Percentiles rank a stretch among this genome's conserved stretches.
Conservation (phyloP, 2,797 vertebrate species). For the Galago senegalensis region DNA sequence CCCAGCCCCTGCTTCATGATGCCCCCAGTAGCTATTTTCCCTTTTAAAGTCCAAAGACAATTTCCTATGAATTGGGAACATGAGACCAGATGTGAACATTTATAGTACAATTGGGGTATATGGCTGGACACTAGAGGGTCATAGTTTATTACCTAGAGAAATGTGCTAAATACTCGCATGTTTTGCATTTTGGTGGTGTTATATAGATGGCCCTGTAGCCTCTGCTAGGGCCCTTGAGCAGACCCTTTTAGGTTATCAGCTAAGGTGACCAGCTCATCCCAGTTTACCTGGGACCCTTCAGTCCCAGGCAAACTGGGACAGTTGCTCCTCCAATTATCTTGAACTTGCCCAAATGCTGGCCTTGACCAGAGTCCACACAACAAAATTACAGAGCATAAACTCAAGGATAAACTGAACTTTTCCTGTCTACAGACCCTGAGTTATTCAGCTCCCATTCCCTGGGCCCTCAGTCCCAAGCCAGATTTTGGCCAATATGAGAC, state of each 20-base stretch:
- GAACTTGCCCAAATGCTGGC: slow-evolving; percentile 12
- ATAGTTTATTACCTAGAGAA: neutral
- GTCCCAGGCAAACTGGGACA: neutral
- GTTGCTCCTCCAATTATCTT: neutral
- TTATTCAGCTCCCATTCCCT: neutral
- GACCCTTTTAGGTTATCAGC: neutral
- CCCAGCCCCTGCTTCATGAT: neutral
- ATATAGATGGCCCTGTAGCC: neutral
- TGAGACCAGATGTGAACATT: neutral
- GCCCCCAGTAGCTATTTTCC: neutral
- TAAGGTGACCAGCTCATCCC: neutral
- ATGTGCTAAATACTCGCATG: neutral
- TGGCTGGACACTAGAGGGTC: neutral
- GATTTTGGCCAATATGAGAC: neutral
- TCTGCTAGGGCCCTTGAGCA: too few relatives aligned
- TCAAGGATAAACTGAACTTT: neutral
- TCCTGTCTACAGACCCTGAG: neutral
- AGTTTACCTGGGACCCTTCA: neutral
- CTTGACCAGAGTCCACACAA: neutral
- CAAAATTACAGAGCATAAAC: neutral
- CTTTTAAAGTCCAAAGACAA: neutral
- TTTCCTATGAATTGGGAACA: neutral
- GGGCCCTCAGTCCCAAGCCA: neutral
- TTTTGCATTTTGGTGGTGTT: neutral
- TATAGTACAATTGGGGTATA: neutral